Evolutionary conservation across 35 echinoderm and acorn worm genomes (phyloP).

Genomic region (Amphiura filiformis): DNA sequence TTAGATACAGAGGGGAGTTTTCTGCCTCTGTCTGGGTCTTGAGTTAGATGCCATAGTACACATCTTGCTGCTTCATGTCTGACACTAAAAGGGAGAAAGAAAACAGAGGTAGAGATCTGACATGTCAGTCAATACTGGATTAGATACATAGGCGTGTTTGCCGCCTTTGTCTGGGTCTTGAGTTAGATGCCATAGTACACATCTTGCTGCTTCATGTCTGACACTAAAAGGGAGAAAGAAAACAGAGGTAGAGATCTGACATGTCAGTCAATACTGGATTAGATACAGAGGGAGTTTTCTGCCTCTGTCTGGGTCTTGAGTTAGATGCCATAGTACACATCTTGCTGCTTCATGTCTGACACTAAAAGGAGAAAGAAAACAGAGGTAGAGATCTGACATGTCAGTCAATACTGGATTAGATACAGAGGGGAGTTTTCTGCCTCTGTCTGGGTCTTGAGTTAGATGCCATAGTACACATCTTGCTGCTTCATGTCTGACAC

Average conservation of each 20-base stretch:
- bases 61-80: constrained; percentile 38
- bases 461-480: constrained; percentile 53
- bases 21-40: constrained; percentile 37
- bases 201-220: constrained; percentile 32
- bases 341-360: constrained; percentile 42
- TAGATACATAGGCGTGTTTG: constrained; percentile 48
- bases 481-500: constrained; percentile 48
- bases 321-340: constrained; percentile 45
- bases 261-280: constrained; percentile 42
- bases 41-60: constrained; percentile 46
- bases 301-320: constrained; percentile 34
- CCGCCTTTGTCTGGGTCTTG: constrained; percentile 36
- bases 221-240: constrained; percentile 41
- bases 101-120: constrained; percentile 11
- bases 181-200: constrained; percentile 45
- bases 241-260: constrained; percentile 43
- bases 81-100: constrained; percentile 46
- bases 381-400: constrained; percentile 50
- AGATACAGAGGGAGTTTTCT: constrained; percentile 50
- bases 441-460: constrained; percentile 36
- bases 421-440: constrained; percentile 41
- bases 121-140: constrained; percentile 40
- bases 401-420: constrained; percentile 39
- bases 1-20: constrained; percentile 45
- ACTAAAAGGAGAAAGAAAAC: constrained; percentile 42